phyloP scores from a whole-genome alignment of 2,113 vertebrate species.

The Phrynosoma platyrhinos region DNA sequence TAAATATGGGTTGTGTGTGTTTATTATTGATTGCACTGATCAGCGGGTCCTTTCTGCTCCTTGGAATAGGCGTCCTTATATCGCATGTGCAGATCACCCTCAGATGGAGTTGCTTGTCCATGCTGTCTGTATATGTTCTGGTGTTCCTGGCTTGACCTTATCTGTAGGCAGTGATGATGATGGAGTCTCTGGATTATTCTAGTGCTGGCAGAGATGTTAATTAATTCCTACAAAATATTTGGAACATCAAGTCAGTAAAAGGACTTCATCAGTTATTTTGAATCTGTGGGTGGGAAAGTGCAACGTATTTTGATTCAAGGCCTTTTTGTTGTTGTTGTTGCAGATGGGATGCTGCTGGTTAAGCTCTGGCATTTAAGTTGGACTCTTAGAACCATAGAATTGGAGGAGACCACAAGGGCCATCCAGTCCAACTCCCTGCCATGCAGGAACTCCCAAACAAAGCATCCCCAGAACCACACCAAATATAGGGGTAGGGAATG shows the following conservation, averaged over 20 bases:
- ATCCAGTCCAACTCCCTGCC: too few species aligned
- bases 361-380: not conserved
- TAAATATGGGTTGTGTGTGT: too few species aligned
- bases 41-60: not conserved
- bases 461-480: not conserved
- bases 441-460: too few species aligned
- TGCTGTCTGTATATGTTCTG: not conserved
- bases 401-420: too few species aligned
- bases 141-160: not conserved
- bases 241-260: not conserved
- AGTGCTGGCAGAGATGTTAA: not conserved
- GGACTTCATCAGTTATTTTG: not conserved
- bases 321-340: not conserved
- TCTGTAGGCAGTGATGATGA: not conserved
- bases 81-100: not conserved
- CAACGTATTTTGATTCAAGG: not conserved
- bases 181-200: not conserved
- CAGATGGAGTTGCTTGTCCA: not conserved
- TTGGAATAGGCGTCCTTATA: not conserved
- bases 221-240: not conserved
- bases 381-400: too few species aligned
- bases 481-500: too few species aligned
- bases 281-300: not conserved
- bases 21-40: not conserved
- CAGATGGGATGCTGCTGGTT: not conserved